A percentile compares a stretch with the other conserved stretches of the same genome.
phyloP scores from a whole-genome alignment of 92 coral and sea anemone genomes.

The Phymanthus crucifer region DNA sequence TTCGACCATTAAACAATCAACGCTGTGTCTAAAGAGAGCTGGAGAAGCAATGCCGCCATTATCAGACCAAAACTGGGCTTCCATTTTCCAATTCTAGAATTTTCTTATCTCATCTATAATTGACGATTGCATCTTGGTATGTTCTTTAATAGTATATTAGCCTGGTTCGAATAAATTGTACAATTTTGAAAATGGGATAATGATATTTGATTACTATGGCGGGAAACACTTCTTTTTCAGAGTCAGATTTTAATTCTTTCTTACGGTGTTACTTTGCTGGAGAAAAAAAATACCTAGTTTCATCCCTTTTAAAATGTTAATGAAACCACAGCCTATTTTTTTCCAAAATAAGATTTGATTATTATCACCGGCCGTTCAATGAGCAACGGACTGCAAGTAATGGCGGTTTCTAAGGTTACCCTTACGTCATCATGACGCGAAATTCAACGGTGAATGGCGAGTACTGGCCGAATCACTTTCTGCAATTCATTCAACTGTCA shows the following conservation, averaged over 20 bases:
- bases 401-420: slow-evolving; percentile 66
- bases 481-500: slow-evolving; percentile 33
- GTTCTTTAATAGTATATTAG: background rate
- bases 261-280: background rate
- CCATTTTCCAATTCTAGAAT: background rate
- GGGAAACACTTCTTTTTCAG: background rate
- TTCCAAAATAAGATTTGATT: slow-evolving; percentile 40
- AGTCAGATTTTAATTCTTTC: slow-evolving; percentile 1
- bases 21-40: background rate
- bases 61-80: background rate
- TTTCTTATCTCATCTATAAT: background rate
- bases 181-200: background rate
- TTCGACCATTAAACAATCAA: slow-evolving; percentile 1
- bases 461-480: slow-evolving; percentile 43
- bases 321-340: slow-evolving; percentile 32
- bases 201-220: background rate
- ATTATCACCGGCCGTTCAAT: slow-evolving; percentile 31
- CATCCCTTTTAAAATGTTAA: slow-evolving; percentile 33
- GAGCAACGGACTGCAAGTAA: slow-evolving; percentile 22
- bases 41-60: background rate
- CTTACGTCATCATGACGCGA: slow-evolving; percentile 85
- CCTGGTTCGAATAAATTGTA: background rate
- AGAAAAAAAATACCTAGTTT: background rate
- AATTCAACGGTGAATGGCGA: slow-evolving; percentile 85
- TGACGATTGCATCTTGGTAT: background rate